Evolutionary conservation across 1,140 invertebrate genomes (phyloP).

Genomic region (Frieseomelitta varia): DNA sequence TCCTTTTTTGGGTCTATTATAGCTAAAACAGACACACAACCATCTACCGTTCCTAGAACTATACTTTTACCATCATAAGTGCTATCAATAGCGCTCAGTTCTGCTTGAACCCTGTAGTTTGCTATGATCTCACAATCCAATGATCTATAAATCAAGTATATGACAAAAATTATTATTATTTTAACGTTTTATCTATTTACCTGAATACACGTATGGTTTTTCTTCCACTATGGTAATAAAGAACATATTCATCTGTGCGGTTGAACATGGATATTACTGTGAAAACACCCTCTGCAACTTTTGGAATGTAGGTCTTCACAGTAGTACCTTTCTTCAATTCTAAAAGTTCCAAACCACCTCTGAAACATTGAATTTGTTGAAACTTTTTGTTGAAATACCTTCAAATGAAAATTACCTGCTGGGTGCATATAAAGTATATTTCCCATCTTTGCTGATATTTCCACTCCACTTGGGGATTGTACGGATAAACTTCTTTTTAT

Average conservation of each 20-base stretch:
- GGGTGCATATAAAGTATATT: constrained; percentile 96
- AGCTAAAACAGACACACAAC: constrained; percentile 94
- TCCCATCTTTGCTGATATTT: constrained; percentile 92
- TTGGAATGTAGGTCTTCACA: constrained; percentile 93
- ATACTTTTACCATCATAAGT: constrained; percentile 91
- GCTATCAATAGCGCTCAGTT: constrained; percentile 92
- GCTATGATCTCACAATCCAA: constrained; percentile 94
- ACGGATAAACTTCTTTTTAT: constrained; percentile 89
- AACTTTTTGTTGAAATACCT: background rate
- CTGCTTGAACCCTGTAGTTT: constrained; percentile 95
- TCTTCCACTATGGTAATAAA: constrained; percentile 97
- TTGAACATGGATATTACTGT: constrained; percentile 97
- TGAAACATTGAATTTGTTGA: constrained; percentile 67
- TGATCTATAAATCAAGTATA: constrained; percentile 82
- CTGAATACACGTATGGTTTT: constrained; percentile 96
- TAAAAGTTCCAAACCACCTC: constrained; percentile 95
- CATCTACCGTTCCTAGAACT: constrained; percentile 95
- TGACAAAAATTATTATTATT: background rate
- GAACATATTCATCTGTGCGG: constrained; percentile 95
- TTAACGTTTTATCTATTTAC: constrained; percentile 76
- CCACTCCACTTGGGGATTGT: constrained; percentile 92
- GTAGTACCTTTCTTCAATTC: constrained; percentile 92
- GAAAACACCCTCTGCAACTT: constrained; percentile 98
- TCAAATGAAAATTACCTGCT: constrained; percentile 81
- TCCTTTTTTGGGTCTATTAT: constrained; percentile 90